phyloP scores from a whole-genome alignment of 2,797 vertebrate genomes.

The Knipowitschia caucasica region DNA sequence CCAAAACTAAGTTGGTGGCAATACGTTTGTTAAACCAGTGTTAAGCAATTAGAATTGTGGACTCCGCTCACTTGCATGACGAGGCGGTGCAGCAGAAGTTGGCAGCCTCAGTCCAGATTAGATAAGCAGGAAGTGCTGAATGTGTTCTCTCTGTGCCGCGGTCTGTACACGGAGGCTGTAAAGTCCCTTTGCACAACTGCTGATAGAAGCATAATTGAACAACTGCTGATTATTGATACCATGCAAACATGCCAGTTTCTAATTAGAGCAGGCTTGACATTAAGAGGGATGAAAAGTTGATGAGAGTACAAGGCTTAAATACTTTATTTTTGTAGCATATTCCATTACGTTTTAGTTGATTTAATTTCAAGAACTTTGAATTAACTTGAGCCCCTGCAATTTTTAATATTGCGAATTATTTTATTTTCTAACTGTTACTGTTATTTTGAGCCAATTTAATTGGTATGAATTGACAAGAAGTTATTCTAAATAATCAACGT shows the following conservation, averaged over 20 bases:
- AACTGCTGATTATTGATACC: constrained; percentile 76
- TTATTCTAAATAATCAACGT: background rate
- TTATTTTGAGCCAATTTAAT: background rate
- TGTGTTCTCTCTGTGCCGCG: constrained; percentile 62
- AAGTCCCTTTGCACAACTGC: constrained; percentile 68
- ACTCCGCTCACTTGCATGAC: constrained; percentile 41
- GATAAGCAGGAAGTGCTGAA: constrained; percentile 81
- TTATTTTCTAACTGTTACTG: background rate
- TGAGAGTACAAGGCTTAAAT: constrained; percentile 23
- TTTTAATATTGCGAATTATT: background rate
- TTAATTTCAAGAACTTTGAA: background rate
- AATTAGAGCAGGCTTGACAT: constrained; percentile 63
- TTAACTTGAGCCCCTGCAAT: background rate
- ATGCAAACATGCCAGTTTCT: constrained; percentile 63
- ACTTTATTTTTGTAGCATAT: constrained; percentile 19
- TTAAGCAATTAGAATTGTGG: constrained; percentile 40
- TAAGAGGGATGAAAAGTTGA: constrained; percentile 28
- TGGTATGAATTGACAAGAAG: background rate
- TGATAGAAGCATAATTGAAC: constrained; percentile 76
- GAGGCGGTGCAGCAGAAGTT: constrained; percentile 42
- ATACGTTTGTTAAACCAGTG: too few species aligned
- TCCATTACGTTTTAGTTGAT: background rate
- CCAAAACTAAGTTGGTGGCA: too few species aligned
- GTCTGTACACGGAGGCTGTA: constrained; percentile 60
- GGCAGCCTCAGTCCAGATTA: constrained; percentile 68